Conservation (phyloP, 2,888 invertebrate genomes). For the Noctua janthina region DNA sequence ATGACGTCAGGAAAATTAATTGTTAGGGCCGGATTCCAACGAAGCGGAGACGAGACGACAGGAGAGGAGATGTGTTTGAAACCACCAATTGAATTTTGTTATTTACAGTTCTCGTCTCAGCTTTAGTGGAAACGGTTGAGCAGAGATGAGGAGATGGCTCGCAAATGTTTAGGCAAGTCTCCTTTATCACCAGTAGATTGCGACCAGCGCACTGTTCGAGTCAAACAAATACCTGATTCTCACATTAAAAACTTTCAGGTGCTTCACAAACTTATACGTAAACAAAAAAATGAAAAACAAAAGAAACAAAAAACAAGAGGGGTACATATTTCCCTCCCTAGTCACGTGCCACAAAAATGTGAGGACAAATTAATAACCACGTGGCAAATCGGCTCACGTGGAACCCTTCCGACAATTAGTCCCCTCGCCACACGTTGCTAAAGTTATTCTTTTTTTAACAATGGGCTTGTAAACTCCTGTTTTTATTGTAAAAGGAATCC, state of each 20-base stretch:
- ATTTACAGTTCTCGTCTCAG: too few species aligned
- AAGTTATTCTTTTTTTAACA: constrained; percentile 18
- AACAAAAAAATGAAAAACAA: constrained; percentile 8
- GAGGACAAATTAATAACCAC: constrained; percentile 22
- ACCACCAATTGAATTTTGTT: too few species aligned
- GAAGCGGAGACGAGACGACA: too few species aligned
- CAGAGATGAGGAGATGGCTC: too few species aligned
- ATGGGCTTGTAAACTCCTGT: constrained; percentile 4
- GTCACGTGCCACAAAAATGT: constrained; percentile 37
- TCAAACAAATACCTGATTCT: not conserved
- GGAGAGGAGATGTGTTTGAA: too few species aligned
- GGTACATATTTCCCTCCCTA: not conserved
- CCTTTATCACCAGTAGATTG: not conserved
- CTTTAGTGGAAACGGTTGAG: too few species aligned
- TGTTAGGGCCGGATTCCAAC: too few species aligned
- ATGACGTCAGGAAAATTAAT: too few species aligned
- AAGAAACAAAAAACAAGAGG: not conserved
- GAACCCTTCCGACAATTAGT: constrained; percentile 11
- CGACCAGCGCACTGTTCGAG: not conserved
- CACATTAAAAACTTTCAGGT: not conserved
- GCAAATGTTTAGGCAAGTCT: too few species aligned
- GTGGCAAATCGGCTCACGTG: constrained; percentile 46
- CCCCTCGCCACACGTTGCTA: not conserved
- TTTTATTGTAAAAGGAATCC: constrained; percentile 27
- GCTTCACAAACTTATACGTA: constrained; percentile 4